Evolutionary conservation across 1,140 invertebrate genomes (phyloP).

Genomic region (Tribolium madens): DNA sequence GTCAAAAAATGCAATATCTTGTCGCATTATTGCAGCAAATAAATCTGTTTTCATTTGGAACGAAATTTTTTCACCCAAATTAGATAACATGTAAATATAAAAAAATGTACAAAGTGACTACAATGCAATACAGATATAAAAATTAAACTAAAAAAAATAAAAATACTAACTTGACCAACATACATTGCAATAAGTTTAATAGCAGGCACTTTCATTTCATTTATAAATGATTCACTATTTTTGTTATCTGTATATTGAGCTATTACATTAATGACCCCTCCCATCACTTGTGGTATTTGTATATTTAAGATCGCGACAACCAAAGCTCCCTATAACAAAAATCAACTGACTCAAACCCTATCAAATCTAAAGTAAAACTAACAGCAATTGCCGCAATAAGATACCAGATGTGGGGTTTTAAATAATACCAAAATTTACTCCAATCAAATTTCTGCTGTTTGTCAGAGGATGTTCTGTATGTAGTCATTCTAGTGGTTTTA

Average conservation of each 20-base stretch:
- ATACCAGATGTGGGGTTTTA: conserved; percentile 71
- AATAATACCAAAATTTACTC: conserved; percentile 74
- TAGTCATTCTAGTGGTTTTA: conserved; percentile 58
- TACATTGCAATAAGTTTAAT: conserved; percentile 76
- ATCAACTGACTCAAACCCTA: conserved; percentile 21
- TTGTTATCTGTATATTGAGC: conserved; percentile 68
- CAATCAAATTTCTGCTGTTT: conserved; percentile 72
- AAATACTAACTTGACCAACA: conserved; percentile 74
- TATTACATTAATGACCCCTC: conserved; percentile 82
- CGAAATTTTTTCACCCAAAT: conserved; percentile 89
- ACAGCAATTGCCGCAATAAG: conserved; percentile 71
- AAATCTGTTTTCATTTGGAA: conserved; percentile 82
- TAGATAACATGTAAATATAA: conserved; percentile 88
- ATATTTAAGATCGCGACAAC: conserved; percentile 86
- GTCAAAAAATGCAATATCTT: conserved; percentile 95
- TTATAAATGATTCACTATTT: conserved; percentile 68
- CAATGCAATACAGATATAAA: conserved; percentile 57
- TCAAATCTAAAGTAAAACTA: conserved; percentile 59
- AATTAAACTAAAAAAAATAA: conserved; percentile 33
- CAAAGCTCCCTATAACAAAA: conserved; percentile 78
- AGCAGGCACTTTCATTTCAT: conserved; percentile 76
- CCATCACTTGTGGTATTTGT: conserved; percentile 81
- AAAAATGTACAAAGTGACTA: conserved; percentile 89
- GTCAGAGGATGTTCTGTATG: conserved; percentile 53
- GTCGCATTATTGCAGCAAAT: conserved; percentile 85